Evolutionary conservation across 1,140 invertebrate genomes (phyloP).

Genomic region (Hycleus cichorii): DNA sequence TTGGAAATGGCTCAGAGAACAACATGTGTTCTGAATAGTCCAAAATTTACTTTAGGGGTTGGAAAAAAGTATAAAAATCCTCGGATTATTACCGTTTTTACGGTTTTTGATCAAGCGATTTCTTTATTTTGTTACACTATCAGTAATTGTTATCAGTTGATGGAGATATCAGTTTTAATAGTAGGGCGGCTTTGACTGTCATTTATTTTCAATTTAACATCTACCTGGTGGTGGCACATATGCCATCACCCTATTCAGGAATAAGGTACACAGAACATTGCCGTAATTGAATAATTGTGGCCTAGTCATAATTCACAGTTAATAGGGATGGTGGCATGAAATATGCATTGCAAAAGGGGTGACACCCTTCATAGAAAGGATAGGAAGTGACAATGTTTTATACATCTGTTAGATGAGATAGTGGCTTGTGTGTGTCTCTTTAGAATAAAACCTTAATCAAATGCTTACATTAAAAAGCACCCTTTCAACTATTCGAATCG

Average conservation of each 20-base stretch:
- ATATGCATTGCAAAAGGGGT: slow-evolving; percentile 25
- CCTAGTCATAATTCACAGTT: slow-evolving; percentile 26
- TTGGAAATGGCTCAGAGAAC: slow-evolving; percentile 14
- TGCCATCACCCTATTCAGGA: slow-evolving; percentile 1
- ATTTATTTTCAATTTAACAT: too few relatives aligned
- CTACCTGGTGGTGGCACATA: slow-evolving; percentile 11
- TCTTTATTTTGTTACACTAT: too few relatives aligned
- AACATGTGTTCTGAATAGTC: slow-evolving; percentile 19
- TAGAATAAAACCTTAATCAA: too few relatives aligned
- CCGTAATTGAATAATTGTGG: slow-evolving; percentile 28
- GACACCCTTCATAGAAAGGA: slow-evolving; percentile 25
- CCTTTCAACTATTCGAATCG: too few relatives aligned
- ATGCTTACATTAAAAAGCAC: too few relatives aligned
- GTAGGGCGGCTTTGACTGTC: too few relatives aligned
- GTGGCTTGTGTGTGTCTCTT: slow-evolving; percentile 6
- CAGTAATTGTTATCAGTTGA: too few relatives aligned
- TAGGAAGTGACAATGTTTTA: slow-evolving; percentile 30
- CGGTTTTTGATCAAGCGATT: too few relatives aligned
- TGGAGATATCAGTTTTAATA: too few relatives aligned
- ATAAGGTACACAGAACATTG: slow-evolving; percentile 11
- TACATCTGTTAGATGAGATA: slow-evolving; percentile 4
- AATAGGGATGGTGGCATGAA: slow-evolving; percentile 27
- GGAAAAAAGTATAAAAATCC: too few relatives aligned
- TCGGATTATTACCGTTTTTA: too few relatives aligned
- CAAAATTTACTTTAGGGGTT: neutral